Evolutionary conservation across 2,113 vertebrate species (phyloP).

Genomic region (Psittacara wagleri): DNA sequence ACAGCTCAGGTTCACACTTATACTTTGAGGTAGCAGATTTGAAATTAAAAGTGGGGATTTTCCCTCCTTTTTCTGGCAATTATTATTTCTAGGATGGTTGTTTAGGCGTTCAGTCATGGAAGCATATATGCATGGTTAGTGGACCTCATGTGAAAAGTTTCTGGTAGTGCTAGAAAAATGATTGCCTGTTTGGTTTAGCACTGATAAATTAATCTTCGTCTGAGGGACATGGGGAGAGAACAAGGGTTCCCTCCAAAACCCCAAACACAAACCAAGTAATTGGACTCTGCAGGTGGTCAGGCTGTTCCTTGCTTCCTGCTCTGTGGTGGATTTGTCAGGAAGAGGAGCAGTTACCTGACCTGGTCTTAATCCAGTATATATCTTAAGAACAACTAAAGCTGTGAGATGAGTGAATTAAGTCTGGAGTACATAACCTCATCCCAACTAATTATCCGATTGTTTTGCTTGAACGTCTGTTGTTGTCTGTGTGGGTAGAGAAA

Average conservation of each 20-base stretch:
- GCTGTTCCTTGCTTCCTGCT: background rate
- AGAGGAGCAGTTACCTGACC: slow-evolving; percentile 26
- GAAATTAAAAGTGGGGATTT: background rate
- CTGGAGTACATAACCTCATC: background rate
- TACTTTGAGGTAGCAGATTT: background rate
- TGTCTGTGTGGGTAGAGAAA: background rate
- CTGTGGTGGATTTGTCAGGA: background rate
- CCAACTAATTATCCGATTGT: slow-evolving; percentile 11
- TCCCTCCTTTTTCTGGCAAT: background rate
- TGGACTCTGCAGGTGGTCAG: background rate
- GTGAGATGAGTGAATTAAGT: slow-evolving; percentile 31
- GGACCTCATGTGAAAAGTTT: background rate
- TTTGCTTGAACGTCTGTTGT: slow-evolving; percentile 17
- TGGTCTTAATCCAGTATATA: background rate
- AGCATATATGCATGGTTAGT: background rate
- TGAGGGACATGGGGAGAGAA: background rate
- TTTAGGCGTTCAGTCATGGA: rapidly evolving
- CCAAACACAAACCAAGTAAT: background rate
- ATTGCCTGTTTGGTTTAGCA: background rate
- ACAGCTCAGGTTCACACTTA: background rate
- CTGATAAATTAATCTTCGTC: background rate
- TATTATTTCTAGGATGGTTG: background rate
- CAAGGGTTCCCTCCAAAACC: background rate
- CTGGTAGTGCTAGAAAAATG: background rate
- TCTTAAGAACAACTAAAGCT: background rate